A percentile compares a stretch with the other conserved stretches of the same genome.
Conservation (phyloP, 1,140 invertebrate species). For the Zaprionus gabonicus region DNA sequence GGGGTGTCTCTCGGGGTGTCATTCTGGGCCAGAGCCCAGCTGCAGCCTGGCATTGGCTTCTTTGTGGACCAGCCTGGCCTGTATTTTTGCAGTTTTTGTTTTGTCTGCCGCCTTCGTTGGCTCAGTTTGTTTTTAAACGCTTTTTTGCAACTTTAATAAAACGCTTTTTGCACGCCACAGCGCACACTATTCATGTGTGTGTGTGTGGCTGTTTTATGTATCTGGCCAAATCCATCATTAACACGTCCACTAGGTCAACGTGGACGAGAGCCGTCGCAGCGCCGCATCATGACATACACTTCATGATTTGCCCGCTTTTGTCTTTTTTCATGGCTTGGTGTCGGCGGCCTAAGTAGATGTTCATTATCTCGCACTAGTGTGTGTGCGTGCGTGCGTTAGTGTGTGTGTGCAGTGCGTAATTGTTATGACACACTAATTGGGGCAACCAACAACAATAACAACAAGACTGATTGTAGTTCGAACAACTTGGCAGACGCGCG, state of each 20-base stretch:
- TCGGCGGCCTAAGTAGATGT: slow-evolving; percentile 44
- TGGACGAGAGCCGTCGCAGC: slow-evolving; percentile 28
- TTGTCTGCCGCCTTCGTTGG: slow-evolving; percentile 25
- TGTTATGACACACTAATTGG: slow-evolving; percentile 78
- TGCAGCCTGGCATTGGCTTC: slow-evolving; percentile 18
- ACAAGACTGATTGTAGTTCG: slow-evolving; percentile 19
- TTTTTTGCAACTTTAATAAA: slow-evolving; percentile 71
- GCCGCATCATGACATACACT: slow-evolving; percentile 61
- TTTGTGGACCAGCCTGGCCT: slow-evolving; percentile 12
- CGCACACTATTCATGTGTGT: slow-evolving; percentile 10
- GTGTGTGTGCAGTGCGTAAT: slow-evolving; percentile 39
- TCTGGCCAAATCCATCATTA: slow-evolving; percentile 76
- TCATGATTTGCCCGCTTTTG: slow-evolving; percentile 42
- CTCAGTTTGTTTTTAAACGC: slow-evolving; percentile 33
- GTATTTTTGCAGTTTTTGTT: slow-evolving; percentile 36
- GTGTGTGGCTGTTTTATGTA: slow-evolving; percentile 38
- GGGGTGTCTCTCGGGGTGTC: slow-evolving; percentile 16
- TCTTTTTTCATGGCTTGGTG: slow-evolving; percentile 52
- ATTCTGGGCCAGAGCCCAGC: slow-evolving; percentile 29
- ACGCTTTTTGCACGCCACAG: slow-evolving; percentile 56
- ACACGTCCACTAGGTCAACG: slow-evolving; percentile 76
- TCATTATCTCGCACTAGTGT: slow-evolving; percentile 50
- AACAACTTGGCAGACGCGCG: slow-evolving; percentile 51
- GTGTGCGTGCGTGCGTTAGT: slow-evolving; percentile 1
- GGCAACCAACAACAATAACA: slow-evolving; percentile 49